Percentiles rank a stretch among this genome's conserved stretches.
phyloP scores from a whole-genome alignment of 2,797 vertebrate species.

The Pyrocephalus nanus region DNA sequence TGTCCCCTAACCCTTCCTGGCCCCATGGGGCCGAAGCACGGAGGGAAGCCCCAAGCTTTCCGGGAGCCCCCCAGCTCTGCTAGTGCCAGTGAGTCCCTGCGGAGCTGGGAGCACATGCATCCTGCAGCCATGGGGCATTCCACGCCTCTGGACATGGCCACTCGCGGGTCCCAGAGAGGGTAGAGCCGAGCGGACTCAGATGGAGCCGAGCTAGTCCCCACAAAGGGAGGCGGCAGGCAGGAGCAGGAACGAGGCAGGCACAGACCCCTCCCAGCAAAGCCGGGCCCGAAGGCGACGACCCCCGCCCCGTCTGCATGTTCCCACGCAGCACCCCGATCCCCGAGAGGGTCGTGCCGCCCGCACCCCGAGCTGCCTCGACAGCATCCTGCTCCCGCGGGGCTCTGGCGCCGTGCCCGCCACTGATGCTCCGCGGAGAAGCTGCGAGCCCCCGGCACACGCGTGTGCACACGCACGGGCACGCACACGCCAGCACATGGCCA shows the following conservation, averaged over 20 bases:
- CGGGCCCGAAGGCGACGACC: background rate
- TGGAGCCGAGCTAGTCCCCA: background rate
- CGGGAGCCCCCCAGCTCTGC: background rate
- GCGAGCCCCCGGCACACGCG: background rate
- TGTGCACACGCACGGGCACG: background rate
- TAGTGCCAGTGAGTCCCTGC: background rate
- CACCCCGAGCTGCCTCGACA: background rate
- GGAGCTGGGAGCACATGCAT: background rate
- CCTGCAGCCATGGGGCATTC: background rate
- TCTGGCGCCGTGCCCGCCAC: background rate
- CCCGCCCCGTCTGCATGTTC: background rate
- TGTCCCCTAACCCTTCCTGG: background rate
- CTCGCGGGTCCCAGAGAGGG: background rate
- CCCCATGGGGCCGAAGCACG: background rate
- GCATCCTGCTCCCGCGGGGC: background rate
- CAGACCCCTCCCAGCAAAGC: background rate
- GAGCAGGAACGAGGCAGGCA: background rate
- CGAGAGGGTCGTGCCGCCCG: background rate
- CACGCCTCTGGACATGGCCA: background rate
- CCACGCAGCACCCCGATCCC: background rate
- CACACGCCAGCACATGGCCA: conserved; percentile 10
- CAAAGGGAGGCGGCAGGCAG: background rate
- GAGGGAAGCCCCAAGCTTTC: accelerated
- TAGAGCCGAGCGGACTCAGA: background rate
- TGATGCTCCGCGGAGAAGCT: background rate